A percentile compares a stretch with the other conserved stretches of the same genome.
These are phyloP conservation scores for Rhopalosiphum maidis DNA, from an alignment of 1,140 invertebrate genomes.

Conservation along the genomic window DNA sequence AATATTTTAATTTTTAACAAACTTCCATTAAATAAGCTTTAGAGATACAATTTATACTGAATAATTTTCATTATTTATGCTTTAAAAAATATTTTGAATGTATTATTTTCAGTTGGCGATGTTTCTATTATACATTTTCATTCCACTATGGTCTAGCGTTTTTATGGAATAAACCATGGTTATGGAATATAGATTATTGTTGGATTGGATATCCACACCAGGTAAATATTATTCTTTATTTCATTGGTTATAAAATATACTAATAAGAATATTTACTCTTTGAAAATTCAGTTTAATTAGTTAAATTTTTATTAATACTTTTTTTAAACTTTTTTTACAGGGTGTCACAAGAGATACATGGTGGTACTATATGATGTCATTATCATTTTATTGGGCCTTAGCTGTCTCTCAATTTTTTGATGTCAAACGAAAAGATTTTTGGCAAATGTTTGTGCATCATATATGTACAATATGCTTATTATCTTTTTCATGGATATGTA, in stretches of 20 bases:
- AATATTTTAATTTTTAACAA: neutral
- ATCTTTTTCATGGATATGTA: constrained; percentile 92
- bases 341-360: constrained; percentile 76
- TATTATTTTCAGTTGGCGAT: constrained; percentile 76
- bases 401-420: constrained; percentile 93
- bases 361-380: constrained; percentile 97
- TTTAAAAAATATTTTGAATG: neutral
- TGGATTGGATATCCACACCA: constrained; percentile 82
- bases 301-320: neutral
- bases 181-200: constrained; percentile 91
- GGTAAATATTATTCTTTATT: constrained; percentile 62
- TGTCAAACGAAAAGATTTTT: constrained; percentile 93
- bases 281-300: neutral
- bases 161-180: constrained; percentile 92
- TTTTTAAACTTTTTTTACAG: constrained; percentile 63
- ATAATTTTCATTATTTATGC: neutral
- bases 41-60: neutral
- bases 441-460: constrained; percentile 98
- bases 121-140: constrained; percentile 83
- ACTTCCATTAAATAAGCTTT: neutral
- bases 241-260: neutral
- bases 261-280: neutral
- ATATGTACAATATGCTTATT: constrained; percentile 89
- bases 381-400: constrained; percentile 95
- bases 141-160: constrained; percentile 84